A percentile compares a stretch with the other conserved stretches of the same genome.
Evolutionary conservation across 2,797 vertebrate species (phyloP).

Genomic region (Neoniphon sammara): DNA sequence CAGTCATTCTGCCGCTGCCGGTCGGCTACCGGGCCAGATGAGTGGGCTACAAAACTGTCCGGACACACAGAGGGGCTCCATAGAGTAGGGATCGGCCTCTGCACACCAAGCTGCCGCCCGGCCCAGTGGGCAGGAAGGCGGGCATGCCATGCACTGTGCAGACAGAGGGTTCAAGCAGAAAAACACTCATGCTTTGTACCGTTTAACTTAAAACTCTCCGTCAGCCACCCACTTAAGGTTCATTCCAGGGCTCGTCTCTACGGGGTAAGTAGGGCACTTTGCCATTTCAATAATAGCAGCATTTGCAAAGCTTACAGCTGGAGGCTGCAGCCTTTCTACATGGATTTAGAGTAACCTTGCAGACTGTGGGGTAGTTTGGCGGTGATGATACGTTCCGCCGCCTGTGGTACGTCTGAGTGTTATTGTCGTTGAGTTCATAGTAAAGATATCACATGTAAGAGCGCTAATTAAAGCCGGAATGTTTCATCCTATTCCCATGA

Average conservation of each 20-base stretch:
- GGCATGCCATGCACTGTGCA: conserved; percentile 1
- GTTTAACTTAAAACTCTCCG: conserved; percentile 24
- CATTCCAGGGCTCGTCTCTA: conserved; percentile 46
- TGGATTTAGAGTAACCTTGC: conserved; percentile 41
- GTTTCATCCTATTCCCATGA: conserved; percentile 21
- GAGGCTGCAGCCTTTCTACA: conserved; percentile 44
- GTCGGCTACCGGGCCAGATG: conserved; percentile 41
- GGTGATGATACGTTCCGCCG: conserved; percentile 25
- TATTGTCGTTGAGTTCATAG: conserved; percentile 9
- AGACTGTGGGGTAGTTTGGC: conserved; percentile 25
- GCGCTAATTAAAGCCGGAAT: conserved; percentile 17
- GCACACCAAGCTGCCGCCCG: conserved; percentile 10
- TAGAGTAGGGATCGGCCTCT: conserved; percentile 12
- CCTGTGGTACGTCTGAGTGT: conserved; percentile 4
- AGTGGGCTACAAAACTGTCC: conserved; percentile 39
- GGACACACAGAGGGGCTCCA: conserved; percentile 42
- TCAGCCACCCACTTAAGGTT: conserved; percentile 55
- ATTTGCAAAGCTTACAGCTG: conserved; percentile 60
- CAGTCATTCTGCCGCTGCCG: conserved; percentile 60
- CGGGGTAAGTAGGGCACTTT: conserved; percentile 57
- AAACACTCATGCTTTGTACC: conserved; percentile 7
- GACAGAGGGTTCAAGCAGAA: conserved; percentile 20
- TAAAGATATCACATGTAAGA: conserved; percentile 24
- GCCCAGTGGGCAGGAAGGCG: conserved; percentile 34
- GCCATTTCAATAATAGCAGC: conserved; percentile 63